These are phyloP conservation scores for Rhinogobius similis DNA, from an alignment of 2,113 vertebrate genomes.

Conservation along the genomic window DNA sequence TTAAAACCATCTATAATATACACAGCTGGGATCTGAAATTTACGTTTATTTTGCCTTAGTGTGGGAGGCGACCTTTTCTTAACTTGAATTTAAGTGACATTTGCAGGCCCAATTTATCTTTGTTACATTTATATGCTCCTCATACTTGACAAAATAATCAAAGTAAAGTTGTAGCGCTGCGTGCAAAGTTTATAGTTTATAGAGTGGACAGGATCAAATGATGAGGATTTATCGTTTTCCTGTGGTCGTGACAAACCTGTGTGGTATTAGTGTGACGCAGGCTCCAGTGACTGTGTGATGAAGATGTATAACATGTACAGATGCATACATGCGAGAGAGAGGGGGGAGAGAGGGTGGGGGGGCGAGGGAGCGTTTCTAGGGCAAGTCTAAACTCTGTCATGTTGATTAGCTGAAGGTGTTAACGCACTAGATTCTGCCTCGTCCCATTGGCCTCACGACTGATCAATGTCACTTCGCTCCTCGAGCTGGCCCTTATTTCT, in stretches of 20 bases:
- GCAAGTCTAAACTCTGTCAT: conserved; percentile 79
- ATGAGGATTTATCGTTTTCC: conserved; percentile 67
- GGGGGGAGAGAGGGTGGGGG: neutral
- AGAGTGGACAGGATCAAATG: conserved; percentile 45
- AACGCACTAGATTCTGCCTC: conserved; percentile 75
- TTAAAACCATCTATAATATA: conserved; percentile 26
- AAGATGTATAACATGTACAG: conserved; percentile 47
- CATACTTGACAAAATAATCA: conserved; percentile 52
- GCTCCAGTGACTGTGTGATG: conserved; percentile 53
- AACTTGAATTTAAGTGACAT: conserved; percentile 66
- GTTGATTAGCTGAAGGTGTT: conserved; percentile 80
- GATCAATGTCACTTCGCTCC: conserved; percentile 73
- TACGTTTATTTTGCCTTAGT: conserved; percentile 41
- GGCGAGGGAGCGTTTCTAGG: conserved; percentile 59
- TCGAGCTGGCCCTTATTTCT: conserved; percentile 18
- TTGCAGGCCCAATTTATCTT: conserved; percentile 61
- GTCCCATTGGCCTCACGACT: conserved; percentile 72
- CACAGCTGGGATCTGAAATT: conserved; percentile 37
- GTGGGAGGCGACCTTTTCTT: conserved; percentile 68
- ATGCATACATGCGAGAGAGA: conserved; percentile 14
- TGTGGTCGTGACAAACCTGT: conserved; percentile 55
- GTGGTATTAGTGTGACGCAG: conserved; percentile 35
- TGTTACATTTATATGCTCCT: conserved; percentile 63
- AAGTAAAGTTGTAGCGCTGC: conserved; percentile 33
- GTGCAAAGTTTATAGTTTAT: conserved; percentile 55